Evolutionary conservation across 2,888 invertebrate genomes (phyloP), one percentile per base, ranked within the genome.

Genomic region (Drosophila recens): DNA sequence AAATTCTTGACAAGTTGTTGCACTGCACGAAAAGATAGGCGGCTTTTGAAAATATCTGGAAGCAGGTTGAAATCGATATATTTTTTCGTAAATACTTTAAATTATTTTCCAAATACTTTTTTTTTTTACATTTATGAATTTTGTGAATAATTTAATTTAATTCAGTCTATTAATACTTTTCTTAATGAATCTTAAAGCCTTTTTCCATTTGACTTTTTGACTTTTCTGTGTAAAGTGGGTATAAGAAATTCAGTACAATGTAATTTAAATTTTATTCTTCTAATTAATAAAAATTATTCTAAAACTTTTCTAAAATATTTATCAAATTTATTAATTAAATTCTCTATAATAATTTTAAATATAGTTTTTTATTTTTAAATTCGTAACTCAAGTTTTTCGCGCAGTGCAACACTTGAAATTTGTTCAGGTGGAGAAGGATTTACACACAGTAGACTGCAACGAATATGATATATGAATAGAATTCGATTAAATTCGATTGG

Each of bases 381-480:
- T 5, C n/a, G 3, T 8, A 36, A 30, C 6, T 23, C 13, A 30
- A 34, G 5, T n/a, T 17, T n/a, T 73, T 67, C 43, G 49, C 8
- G 15, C 70, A 46, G 70, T 74, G 71, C 52, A 36, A 20, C 48
- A 61, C 49, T 72, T 64, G 56, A 49, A 61, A 67, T 76, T 76
- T 64, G 72, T 72, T 75, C 57, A 72, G 62, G 72, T 75, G 48
- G 68, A 38, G 57, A 77, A 76, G 75, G 75, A 76, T 73, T 76
- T 73, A 33, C 17, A 17, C 46, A 63, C 58, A 67, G 62, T 48
- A 46, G 59, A 38, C 33, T 6, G n/a, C n/a, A n/a, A 38, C 38
- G 13, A 43, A 20, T 51, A 20, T 51, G 20, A 17, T 51, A 34
- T 34, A 20, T 36, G 68, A 46, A 62, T 62, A 53, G 58, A 70